Percentiles rank a stretch among this genome's conserved stretches.
Evolutionary conservation across 2,888 invertebrate genomes (phyloP).

Genomic region (Mylabris sibirica): DNA sequence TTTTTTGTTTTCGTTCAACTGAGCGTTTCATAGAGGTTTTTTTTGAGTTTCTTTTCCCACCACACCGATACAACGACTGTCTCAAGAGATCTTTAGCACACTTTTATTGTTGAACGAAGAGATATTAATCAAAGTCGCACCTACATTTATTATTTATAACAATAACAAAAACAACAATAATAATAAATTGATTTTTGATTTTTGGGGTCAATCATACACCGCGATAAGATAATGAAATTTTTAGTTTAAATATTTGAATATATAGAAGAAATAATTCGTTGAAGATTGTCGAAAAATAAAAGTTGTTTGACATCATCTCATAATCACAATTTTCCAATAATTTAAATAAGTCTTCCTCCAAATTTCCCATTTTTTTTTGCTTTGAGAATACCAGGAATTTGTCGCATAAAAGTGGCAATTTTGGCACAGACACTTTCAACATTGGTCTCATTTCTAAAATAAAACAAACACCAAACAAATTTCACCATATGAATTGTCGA

Average conservation of each 20-base stretch:
- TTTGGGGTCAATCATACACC: neutral
- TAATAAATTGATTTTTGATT: neutral
- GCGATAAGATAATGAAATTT: neutral
- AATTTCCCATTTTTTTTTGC: neutral
- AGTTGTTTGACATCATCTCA: conserved; percentile 31
- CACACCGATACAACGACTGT: neutral
- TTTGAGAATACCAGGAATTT: neutral
- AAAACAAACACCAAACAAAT: neutral
- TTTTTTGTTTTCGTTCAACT: conserved; percentile 29
- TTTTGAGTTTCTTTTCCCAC: conserved; percentile 7
- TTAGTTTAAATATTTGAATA: too few relatives aligned
- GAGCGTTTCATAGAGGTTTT: conserved; percentile 18
- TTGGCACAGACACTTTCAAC: neutral
- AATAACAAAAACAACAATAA: neutral
- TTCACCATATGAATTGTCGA: conserved; percentile 2
- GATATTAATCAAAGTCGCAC: conserved; percentile 9
- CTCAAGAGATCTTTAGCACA: conserved; percentile 14
- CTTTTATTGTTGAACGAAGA: conserved; percentile 5
- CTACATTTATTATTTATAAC: neutral
- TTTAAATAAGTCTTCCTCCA: conserved; percentile 15
- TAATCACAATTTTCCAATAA: conserved; percentile 29
- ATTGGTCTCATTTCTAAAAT: neutral
- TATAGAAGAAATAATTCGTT: conserved; percentile 10
- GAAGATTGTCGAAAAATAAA: conserved; percentile 30
- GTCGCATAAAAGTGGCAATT: neutral